Evolutionary conservation across 2,113 vertebrate species (phyloP).

Genomic region (Labrus mixtus): DNA sequence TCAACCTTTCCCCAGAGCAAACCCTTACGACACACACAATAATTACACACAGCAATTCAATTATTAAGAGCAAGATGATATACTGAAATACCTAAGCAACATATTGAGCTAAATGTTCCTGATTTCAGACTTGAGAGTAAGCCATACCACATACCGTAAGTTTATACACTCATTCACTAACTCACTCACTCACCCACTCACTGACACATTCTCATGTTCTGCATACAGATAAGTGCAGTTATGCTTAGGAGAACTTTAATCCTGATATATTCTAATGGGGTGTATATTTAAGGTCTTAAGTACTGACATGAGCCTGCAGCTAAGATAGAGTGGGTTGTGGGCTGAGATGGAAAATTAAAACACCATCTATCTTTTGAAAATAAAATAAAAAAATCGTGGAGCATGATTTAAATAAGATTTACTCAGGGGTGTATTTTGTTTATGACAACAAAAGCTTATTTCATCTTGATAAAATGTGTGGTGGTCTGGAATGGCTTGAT

Average conservation of each 20-base stretch:
- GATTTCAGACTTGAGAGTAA: no score
- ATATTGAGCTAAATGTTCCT: no score
- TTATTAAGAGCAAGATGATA: no score
- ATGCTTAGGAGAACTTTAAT: neutral
- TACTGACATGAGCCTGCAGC: conserved; percentile 20
- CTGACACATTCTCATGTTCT: neutral
- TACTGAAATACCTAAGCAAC: no score
- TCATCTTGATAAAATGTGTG: no score
- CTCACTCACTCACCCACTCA: neutral
- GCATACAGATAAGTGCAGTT: neutral
- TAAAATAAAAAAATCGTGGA: conserved; percentile 1
- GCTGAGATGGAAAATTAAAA: conserved; percentile 8
- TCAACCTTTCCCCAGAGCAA: neutral
- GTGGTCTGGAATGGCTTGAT: neutral
- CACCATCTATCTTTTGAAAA: conserved; percentile 1
- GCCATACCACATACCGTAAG: neutral
- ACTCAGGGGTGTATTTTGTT: neutral
- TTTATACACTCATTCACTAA: neutral
- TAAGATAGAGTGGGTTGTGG: neutral
- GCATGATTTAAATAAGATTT: conserved; percentile 11
- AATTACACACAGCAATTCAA: no score
- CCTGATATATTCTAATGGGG: conserved; percentile 1
- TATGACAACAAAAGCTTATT: no score
- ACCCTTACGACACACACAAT: neutral
- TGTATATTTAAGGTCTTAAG: conserved; percentile 7